Conservation (phyloP, 2,113 vertebrate species). For the Uria aalge region DNA sequence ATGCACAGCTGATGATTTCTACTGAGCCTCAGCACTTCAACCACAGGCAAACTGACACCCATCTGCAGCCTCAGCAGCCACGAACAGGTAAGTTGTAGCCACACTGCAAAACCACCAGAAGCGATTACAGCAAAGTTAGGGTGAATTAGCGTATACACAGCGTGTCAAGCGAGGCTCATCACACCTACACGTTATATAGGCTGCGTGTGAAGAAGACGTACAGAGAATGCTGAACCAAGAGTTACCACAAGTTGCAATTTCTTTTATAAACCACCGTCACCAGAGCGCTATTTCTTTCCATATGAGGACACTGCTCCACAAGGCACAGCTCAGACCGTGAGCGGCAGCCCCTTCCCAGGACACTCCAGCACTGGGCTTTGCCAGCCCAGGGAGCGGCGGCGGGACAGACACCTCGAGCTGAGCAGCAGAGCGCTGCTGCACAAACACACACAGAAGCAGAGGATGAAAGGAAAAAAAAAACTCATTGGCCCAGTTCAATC, state of each 20-base stretch:
- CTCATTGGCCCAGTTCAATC: not conserved
- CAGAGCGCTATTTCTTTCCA: not conserved
- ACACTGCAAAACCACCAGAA: not conserved
- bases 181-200: too few species aligned
- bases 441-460: not conserved
- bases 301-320: rapidly evolving
- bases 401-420: rapidly evolving
- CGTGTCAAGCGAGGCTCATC: not conserved
- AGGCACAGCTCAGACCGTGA: not conserved
- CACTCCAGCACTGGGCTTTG: rapidly evolving
- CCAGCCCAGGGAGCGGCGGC: not conserved
- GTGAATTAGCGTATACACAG: not conserved
- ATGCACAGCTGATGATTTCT: not conserved
- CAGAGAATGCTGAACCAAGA: not conserved
- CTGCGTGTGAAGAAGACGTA: not conserved
- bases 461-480: not conserved
- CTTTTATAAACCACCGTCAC: not conserved
- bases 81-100: not conserved
- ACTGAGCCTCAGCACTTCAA: not conserved
- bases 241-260: too few species aligned
- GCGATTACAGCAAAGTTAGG: not conserved
- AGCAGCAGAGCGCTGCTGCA: not conserved
- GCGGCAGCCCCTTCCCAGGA: not conserved
- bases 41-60: not conserved
- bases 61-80: not conserved